phyloP scores from a whole-genome alignment of 2,113 vertebrate genomes.

The Xenus cinereus region DNA sequence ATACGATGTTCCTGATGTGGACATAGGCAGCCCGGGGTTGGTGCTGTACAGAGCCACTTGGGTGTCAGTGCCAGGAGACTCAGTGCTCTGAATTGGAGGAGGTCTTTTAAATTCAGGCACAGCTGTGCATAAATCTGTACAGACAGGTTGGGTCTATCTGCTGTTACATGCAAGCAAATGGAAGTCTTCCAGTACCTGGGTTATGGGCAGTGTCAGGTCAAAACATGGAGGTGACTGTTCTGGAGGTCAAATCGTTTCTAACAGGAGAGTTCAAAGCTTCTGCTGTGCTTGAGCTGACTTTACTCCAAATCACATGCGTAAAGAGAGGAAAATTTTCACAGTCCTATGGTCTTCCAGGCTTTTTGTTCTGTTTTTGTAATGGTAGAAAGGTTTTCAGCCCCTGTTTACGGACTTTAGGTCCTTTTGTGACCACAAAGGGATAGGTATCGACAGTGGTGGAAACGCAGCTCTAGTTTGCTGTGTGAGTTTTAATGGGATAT shows the following conservation, averaged over 20 bases:
- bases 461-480: neutral
- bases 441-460: neutral
- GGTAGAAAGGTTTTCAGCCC: neutral
- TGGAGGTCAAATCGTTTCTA: neutral
- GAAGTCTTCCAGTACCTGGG: neutral
- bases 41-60: neutral
- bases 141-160: neutral
- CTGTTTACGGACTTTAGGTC: neutral
- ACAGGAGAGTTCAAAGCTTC: neutral
- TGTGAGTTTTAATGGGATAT: neutral
- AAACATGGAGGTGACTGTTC: neutral
- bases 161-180: rapidly evolving
- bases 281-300: neutral
- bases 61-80: neutral
- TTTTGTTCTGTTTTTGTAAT: neutral
- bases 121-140: neutral
- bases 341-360: neutral
- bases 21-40: neutral
- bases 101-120: neutral
- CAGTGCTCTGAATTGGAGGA: neutral
- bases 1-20: neutral
- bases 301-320: neutral
- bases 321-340: neutral
- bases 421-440: neutral
- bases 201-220: neutral